Evolutionary conservation across 2,888 invertebrate genomes (phyloP).

Genomic region (Thecocarcelia acutangulata): DNA sequence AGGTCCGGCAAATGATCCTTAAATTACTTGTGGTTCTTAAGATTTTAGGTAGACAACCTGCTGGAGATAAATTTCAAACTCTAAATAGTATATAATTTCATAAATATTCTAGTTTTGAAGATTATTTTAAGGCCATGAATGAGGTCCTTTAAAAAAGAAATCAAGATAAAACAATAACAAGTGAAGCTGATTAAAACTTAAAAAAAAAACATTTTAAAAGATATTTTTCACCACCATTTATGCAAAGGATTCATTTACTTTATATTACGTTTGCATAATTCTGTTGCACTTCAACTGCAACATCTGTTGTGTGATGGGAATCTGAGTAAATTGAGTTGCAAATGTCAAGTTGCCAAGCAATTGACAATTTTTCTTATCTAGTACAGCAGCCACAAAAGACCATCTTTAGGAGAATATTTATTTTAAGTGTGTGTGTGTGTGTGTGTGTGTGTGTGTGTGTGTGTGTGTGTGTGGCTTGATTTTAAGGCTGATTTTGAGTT

Average conservation of each 20-base stretch:
- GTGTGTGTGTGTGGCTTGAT: constrained; percentile 44
- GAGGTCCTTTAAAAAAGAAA: constrained; percentile 5
- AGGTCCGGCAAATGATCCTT: constrained; percentile 65
- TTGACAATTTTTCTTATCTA: constrained; percentile 40
- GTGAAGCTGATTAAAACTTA: constrained; percentile 54
- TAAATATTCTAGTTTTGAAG: constrained; percentile 28
- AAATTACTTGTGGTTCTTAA: constrained; percentile 69
- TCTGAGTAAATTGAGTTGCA: constrained; percentile 57
- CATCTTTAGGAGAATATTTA: constrained; percentile 20
- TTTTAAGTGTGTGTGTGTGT: too few species aligned
- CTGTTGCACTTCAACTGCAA: background rate
- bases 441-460: too few species aligned
- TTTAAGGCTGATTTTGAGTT: constrained; percentile 47
- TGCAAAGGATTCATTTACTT: constrained; percentile 50
- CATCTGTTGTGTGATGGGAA: constrained; percentile 48
- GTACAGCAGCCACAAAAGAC: constrained; percentile 53
- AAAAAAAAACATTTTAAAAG: constrained; percentile 22
- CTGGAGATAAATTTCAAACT: constrained; percentile 28
- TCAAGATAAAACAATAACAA: constrained; percentile 43
- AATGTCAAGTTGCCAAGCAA: constrained; percentile 63
- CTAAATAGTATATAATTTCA: constrained; percentile 65
- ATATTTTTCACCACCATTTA: constrained; percentile 1
- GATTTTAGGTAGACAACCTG: constrained; percentile 58
- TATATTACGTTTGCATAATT: constrained; percentile 59
- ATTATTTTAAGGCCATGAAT: constrained; percentile 45